phyloP scores from a whole-genome alignment of 2,797 vertebrate species.

The Allenopithecus nigroviridis region DNA sequence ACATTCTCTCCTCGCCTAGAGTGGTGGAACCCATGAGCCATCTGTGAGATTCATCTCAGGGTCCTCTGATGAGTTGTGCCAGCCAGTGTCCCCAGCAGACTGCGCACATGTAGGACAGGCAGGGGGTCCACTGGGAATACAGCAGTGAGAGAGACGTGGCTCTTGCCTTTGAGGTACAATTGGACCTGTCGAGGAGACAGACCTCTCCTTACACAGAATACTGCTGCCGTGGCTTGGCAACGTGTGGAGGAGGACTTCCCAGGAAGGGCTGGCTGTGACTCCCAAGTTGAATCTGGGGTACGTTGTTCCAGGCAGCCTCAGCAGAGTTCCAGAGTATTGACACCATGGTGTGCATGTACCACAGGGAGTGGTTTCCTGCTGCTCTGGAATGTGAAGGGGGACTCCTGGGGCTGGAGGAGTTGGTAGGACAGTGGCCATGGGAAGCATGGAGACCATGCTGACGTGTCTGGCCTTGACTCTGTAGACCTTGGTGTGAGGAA shows the following conservation, averaged over 20 bases:
- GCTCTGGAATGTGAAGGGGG: not conserved
- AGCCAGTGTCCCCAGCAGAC: not conserved
- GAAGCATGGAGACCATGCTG: not conserved
- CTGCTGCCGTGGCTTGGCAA: too few relatives aligned
- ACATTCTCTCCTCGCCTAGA: not conserved
- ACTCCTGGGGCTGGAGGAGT: not conserved
- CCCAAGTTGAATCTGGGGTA: not conserved
- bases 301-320: too few relatives aligned
- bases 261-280: not conserved
- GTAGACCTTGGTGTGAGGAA: not conserved
- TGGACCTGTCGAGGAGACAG: not conserved
- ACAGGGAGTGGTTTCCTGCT: not conserved
- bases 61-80: not conserved
- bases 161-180: not conserved
- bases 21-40: not conserved
- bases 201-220: not conserved
- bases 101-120: not conserved
- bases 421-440: not conserved
- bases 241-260: accelerated
- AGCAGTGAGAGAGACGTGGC: not conserved
- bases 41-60: not conserved
- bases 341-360: not conserved
- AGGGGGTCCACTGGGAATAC: not conserved
- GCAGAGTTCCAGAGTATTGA: not conserved
- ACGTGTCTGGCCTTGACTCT: not conserved